A percentile compares a stretch with the other conserved stretches of the same genome.
Evolutionary conservation across 2,888 invertebrate species (phyloP).

Genomic region (Synanthedon tipuliformis): DNA sequence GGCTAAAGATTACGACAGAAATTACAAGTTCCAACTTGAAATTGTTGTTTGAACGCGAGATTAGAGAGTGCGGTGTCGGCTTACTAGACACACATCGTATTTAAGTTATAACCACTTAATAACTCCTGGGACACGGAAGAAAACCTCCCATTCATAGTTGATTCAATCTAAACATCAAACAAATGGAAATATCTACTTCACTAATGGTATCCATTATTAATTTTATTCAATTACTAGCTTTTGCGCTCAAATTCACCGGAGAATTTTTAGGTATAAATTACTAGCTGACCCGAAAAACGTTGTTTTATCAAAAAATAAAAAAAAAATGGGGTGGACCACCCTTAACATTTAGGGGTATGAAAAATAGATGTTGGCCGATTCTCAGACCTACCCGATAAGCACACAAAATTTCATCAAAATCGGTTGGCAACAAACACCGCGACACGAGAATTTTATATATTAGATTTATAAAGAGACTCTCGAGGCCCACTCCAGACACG

Average conservation of each 20-base stretch:
- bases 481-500: too few species aligned
- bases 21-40: constrained; percentile 1
- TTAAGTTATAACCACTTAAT: neutral
- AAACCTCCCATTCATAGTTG: neutral
- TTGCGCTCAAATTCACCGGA: neutral
- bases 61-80: neutral
- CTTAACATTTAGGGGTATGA: too few species aligned
- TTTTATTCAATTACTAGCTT: neutral
- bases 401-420: too few species aligned
- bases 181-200: neutral
- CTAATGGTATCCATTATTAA: neutral
- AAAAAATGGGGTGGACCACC: too few species aligned
- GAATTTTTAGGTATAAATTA: too few species aligned
- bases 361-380: too few species aligned
- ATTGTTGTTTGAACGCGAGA: constrained; percentile 1
- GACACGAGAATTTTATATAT: too few species aligned
- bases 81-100: neutral
- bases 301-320: too few species aligned
- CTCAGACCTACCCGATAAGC: too few species aligned
- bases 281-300: too few species aligned
- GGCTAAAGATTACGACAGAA: neutral
- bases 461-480: too few species aligned
- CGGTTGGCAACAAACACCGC: too few species aligned
- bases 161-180: neutral
- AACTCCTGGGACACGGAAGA: neutral